These are phyloP conservation scores for Sphenodon punctatus DNA, from an alignment of 2,797 vertebrate genomes.

Conservation along the genomic window DNA sequence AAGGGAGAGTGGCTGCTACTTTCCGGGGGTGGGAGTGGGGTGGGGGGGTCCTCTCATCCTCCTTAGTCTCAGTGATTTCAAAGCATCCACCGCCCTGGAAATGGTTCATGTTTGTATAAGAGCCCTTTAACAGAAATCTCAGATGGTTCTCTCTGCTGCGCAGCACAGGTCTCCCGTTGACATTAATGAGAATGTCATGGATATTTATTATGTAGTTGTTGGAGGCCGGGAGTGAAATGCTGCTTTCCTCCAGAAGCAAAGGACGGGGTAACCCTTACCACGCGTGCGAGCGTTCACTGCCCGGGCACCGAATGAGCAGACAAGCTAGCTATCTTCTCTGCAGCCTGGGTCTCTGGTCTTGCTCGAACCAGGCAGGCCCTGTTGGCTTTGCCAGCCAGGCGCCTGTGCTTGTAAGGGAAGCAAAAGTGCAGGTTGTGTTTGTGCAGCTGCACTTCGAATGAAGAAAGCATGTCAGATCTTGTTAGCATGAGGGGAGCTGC, in stretches of 20 bases:
- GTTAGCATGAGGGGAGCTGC: not conserved
- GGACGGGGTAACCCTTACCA: not conserved
- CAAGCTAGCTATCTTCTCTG: not conserved
- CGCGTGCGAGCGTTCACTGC: not conserved
- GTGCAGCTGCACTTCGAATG: not conserved
- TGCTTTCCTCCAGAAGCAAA: not conserved
- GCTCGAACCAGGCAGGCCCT: constrained; percentile 6
- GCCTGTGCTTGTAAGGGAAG: not conserved
- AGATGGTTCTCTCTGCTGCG: not conserved
- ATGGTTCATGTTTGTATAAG: not conserved
- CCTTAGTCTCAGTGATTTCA: not conserved
- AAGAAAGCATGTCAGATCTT: not conserved
- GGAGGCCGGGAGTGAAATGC: not conserved
- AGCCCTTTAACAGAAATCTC: not conserved
- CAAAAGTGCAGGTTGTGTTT: not conserved
- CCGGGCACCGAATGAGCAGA: constrained; percentile 5
- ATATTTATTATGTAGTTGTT: not conserved
- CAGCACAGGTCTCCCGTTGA: accelerated
- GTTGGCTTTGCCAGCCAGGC: not conserved
- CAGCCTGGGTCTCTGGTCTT: not conserved
- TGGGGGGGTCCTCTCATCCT: accelerated
- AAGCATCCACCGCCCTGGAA: not conserved
- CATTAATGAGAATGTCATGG: not conserved
- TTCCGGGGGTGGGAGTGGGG: not conserved
- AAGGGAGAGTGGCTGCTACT: not conserved